phyloP scores from a whole-genome alignment of 2,797 vertebrate genomes.

The Periparus ater region DNA sequence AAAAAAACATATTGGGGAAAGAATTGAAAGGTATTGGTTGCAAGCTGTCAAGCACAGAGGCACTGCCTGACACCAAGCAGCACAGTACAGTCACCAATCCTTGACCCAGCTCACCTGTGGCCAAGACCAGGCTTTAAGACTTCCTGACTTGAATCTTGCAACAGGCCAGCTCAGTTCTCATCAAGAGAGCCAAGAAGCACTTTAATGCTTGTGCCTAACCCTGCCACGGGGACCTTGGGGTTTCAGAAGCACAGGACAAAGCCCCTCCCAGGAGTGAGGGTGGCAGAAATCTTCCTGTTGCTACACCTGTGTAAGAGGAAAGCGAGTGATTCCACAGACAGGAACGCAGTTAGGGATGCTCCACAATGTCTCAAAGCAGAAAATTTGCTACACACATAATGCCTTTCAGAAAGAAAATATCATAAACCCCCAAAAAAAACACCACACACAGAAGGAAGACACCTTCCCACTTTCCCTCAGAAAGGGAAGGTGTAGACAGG shows the following conservation, averaged over 20 bases:
- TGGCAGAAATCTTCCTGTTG: not conserved
- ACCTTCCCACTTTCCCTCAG: not conserved
- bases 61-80: not conserved
- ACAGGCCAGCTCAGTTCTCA: not conserved
- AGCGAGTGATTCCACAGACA: not conserved
- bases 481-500: not conserved
- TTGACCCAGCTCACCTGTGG: not conserved
- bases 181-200: not conserved
- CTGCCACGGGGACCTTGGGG: fast-evolving
- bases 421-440: not conserved
- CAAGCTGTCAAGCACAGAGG: not conserved
- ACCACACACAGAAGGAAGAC: not conserved
- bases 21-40: not conserved
- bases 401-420: not conserved
- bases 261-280: fast-evolving
- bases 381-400: not conserved
- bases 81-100: fast-evolving
- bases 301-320: not conserved
- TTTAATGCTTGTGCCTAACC: fast-evolving
- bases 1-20: not conserved
- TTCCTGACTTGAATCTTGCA: not conserved
- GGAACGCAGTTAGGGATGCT: fast-evolving
- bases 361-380: not conserved
- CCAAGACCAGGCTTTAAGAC: not conserved
- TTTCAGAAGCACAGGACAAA: not conserved